A percentile compares a stretch with the other conserved stretches of the same genome.
phyloP scores from a whole-genome alignment of 2,113 vertebrate genomes.

The Fukomys damarensis region DNA sequence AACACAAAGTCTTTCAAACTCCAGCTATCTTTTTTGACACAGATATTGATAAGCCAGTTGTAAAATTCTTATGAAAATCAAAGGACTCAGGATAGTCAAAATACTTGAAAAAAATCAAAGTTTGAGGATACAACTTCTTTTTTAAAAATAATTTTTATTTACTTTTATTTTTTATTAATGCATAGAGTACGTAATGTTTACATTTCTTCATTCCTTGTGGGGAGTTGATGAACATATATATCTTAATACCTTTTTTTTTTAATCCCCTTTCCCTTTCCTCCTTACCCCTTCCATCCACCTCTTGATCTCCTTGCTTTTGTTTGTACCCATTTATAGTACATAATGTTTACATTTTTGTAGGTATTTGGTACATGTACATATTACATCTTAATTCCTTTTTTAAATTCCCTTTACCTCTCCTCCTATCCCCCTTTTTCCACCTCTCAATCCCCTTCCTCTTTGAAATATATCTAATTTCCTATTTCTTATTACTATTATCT shows the following conservation, averaged over 20 bases:
- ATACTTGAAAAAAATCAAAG: not conserved
- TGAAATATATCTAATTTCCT: not conserved
- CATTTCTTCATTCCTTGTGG: not conserved
- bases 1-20: not conserved
- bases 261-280: not conserved
- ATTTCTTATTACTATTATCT: not conserved
- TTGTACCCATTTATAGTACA: not conserved
- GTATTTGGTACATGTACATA: not conserved
- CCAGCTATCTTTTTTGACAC: not conserved
- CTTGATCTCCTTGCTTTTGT: not conserved
- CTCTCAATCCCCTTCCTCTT: not conserved
- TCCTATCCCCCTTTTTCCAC: not conserved
- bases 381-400: not conserved
- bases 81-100: not conserved
- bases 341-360: not conserved
- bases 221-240: not conserved
- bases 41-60: not conserved
- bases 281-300: not conserved
- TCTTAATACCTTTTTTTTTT: not conserved
- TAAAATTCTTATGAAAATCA: conserved; percentile 9
- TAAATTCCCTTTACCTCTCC: not conserved
- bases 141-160: not conserved
- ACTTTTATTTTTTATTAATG: not conserved
- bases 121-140: not conserved
- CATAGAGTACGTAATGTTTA: not conserved